phyloP scores from a whole-genome alignment of 2,888 invertebrate species.

The Neocrepidodera transversa region DNA sequence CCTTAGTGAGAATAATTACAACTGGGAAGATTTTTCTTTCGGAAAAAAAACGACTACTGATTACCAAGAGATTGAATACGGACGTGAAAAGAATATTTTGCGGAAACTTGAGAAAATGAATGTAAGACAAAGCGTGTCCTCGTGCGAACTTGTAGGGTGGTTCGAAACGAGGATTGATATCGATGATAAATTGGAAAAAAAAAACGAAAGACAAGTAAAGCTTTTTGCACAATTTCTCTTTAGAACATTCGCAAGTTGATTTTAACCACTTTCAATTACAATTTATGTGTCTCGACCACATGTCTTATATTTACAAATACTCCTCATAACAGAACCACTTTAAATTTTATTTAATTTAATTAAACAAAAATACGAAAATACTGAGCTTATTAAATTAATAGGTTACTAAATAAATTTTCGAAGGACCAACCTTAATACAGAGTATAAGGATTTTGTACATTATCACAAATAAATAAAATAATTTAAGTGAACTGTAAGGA shows the following conservation, averaged over 20 bases:
- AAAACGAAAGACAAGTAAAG: not conserved
- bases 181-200: slow-evolving; percentile 8
- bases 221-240: not conserved
- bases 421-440: too few relatives aligned
- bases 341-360: too few relatives aligned
- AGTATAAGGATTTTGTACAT: too few relatives aligned
- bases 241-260: not conserved
- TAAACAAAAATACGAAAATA: too few relatives aligned
- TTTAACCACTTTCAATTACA: too few relatives aligned
- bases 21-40: slow-evolving; percentile 9
- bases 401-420: too few relatives aligned
- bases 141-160: slow-evolving; percentile 7
- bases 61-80: slow-evolving; percentile 26
- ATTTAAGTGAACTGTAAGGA: too few relatives aligned
- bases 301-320: too few relatives aligned
- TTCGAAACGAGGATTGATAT: slow-evolving; percentile 10
- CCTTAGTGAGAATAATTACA: slow-evolving; percentile 21
- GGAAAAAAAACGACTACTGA: slow-evolving; percentile 24
- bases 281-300: too few relatives aligned
- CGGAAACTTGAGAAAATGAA: slow-evolving; percentile 19
- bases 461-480: too few relatives aligned
- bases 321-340: too few relatives aligned
- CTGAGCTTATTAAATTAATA: too few relatives aligned
- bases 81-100: slow-evolving; percentile 26
- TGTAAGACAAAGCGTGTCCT: slow-evolving; percentile 6